Evolutionary conservation across 2,888 invertebrate genomes (phyloP).

Genomic region (Osedax fenrisi): DNA sequence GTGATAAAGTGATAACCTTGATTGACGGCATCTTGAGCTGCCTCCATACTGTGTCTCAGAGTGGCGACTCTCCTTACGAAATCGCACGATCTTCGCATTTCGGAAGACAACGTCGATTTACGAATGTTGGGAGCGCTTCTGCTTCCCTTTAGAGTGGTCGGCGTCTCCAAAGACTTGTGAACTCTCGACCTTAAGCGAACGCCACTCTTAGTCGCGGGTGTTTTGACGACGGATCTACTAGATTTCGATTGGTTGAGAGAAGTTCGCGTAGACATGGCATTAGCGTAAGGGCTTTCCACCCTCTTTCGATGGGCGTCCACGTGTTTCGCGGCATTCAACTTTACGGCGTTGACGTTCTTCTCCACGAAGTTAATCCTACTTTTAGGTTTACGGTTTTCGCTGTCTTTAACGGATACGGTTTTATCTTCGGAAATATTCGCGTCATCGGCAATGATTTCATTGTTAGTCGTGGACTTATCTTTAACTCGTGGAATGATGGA

Average conservation of each 20-base stretch:
- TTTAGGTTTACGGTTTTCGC: neutral
- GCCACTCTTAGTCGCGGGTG: too few relatives aligned
- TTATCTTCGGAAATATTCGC: too few relatives aligned
- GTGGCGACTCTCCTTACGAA: neutral
- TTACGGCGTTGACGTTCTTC: neutral
- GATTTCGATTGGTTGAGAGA: too few relatives aligned
- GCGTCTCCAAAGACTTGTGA: neutral
- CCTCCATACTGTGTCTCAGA: neutral
- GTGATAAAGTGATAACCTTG: too few relatives aligned
- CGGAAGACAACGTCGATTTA: too few relatives aligned
- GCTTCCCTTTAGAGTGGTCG: neutral
- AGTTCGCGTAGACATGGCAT: neutral
- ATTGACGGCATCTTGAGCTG: neutral
- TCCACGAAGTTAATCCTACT: neutral
- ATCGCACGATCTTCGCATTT: neutral
- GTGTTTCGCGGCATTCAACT: neutral
- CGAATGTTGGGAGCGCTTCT: neutral
- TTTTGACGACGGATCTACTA: too few relatives aligned
- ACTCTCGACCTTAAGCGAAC: too few relatives aligned
- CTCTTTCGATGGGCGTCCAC: neutral
- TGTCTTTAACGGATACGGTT: neutral
- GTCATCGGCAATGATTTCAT: too few relatives aligned
- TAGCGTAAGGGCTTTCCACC: neutral
- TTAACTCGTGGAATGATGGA: neutral
- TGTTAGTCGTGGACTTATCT: too few relatives aligned